Evolutionary conservation across 2,113 vertebrate species (phyloP).

Genomic region (Anolis carolinensis): DNA sequence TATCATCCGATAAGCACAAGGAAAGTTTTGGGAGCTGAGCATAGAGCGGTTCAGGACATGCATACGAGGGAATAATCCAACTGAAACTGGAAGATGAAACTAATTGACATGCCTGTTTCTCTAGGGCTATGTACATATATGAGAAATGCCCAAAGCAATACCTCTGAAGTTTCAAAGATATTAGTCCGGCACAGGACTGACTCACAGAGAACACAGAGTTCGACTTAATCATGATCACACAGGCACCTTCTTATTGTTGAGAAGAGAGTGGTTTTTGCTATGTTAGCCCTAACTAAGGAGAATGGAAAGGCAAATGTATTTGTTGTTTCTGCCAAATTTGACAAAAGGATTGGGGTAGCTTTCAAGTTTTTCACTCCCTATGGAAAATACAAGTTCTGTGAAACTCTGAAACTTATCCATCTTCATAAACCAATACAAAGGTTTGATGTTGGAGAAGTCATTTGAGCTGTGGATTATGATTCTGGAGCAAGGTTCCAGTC

Average conservation of each 20-base stretch:
- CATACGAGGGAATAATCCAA: slow-evolving; percentile 10
- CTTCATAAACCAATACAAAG: neutral
- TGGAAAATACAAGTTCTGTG: neutral
- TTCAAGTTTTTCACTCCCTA: neutral
- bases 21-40: neutral
- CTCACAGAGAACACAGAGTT: slow-evolving; percentile 15
- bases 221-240: neutral
- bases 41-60: slow-evolving; percentile 27
- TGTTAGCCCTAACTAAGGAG: neutral
- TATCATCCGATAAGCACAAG: neutral
- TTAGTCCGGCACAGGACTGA: slow-evolving; percentile 20
- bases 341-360: neutral
- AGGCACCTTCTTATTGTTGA: neutral
- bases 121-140: slow-evolving; percentile 16
- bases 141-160: slow-evolving; percentile 35
- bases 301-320: neutral
- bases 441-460: no score
- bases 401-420: slow-evolving; percentile 1
- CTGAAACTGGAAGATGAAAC: slow-evolving; percentile 39
- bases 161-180: slow-evolving; percentile 11
- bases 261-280: neutral
- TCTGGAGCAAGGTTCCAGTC: no score
- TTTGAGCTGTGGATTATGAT: no score
- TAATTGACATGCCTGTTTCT: slow-evolving; percentile 32
- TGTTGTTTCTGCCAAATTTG: neutral